phyloP scores from a whole-genome alignment of 2,888 invertebrate genomes.

The Hyposoter didymator region DNA sequence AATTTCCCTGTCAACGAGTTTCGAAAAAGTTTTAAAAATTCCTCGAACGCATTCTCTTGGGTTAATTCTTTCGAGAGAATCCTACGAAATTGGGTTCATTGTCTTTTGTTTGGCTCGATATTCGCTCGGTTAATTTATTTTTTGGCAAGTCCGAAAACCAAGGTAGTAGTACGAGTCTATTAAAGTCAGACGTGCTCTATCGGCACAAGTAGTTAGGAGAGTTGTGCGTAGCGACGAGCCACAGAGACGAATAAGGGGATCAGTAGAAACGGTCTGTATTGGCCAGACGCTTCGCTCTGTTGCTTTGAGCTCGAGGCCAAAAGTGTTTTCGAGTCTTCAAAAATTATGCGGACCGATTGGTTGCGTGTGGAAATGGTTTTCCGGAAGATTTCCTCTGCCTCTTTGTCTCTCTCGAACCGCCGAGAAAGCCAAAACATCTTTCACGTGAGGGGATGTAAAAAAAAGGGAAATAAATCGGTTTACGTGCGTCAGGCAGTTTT shows the following conservation, averaged over 20 bases:
- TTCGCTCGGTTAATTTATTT: neutral
- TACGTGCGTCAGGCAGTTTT: conserved; percentile 36
- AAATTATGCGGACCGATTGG: conserved; percentile 2
- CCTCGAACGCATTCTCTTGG: neutral
- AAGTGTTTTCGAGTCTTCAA: conserved; percentile 3
- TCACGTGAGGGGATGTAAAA: neutral
- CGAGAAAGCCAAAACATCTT: neutral
- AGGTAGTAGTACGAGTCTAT: conserved; percentile 45
- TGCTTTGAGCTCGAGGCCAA: conserved; percentile 25
- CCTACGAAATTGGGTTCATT: neutral
- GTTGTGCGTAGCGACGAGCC: neutral
- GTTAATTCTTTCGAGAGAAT: neutral
- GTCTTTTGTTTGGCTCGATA: neutral
- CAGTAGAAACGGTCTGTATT: conserved; percentile 54
- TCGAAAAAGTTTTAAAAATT: neutral
- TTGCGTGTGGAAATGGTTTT: conserved; percentile 17
- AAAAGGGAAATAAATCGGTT: neutral
- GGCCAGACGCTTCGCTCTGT: conserved; percentile 27
- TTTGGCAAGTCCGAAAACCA: neutral
- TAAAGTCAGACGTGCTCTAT: conserved; percentile 34
- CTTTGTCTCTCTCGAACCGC: neutral
- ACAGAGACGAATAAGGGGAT: conserved; percentile 6
- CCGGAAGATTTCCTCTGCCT: neutral
- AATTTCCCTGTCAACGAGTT: neutral
- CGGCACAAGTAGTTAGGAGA: neutral